Evolutionary conservation across 1,140 invertebrate species (phyloP), one percentile per base, ranked within the genome.

Genomic region (Zophobas morio): DNA sequence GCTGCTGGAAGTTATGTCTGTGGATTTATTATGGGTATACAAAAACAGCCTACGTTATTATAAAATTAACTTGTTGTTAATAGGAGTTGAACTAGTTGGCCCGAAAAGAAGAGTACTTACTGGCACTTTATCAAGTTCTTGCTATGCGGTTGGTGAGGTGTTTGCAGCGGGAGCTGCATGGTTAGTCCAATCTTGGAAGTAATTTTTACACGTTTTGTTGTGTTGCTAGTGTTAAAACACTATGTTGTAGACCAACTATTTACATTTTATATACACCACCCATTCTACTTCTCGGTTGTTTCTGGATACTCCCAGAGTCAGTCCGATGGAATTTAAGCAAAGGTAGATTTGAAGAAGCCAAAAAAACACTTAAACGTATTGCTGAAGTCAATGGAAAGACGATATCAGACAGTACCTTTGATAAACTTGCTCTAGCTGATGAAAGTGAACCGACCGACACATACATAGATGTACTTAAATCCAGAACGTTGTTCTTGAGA

Each of bases 61-160:
- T 3, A 33, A 35, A 37, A 33, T n/a, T 39, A 54, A 36, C 49
- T 36, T 63, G 42, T 1, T 47, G 33, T 46, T 76, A 4, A 57
- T 33, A 80, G 82, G 78, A 8, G 79, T 81, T 37, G 80, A 82
- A 76, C 88, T 94, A 77, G 92, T 95, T 0, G 93, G 93, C 0
- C 91, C 93, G 1, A 89, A 90, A 78, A 90, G 92, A 60, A 87
- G 95, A 78, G 92, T 94, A 0, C 87, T 94, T 37, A 93, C 90
- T 70, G 93, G 93, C 46, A 91, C 93, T 0, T 80, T 94, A 0
- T 90, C 94, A 36, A 91, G 91, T 40, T 88, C 88, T 51, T 90
- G 91, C 72, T 94, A 93, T 83, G 92, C 94, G 0, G 81, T 93
- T 8, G 95, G 94, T 0, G 90, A 95, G 77, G 90, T 94, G 78